phyloP scores from a whole-genome alignment of 2,113 vertebrate genomes.

The cattle (Bos taurus) region DNA sequence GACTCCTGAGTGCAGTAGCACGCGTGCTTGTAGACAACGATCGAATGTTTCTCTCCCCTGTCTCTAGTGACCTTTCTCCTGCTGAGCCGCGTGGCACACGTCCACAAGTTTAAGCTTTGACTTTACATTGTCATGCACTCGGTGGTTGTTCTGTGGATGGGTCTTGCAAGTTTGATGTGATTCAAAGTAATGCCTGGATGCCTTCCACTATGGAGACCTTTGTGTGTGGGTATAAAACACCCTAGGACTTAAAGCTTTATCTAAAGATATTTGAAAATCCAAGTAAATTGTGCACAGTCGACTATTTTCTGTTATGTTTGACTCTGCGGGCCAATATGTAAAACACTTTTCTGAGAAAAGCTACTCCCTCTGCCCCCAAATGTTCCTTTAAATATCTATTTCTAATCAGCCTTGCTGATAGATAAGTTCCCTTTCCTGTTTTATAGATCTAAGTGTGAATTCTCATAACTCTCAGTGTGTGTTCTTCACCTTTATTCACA shows the following conservation, averaged over 20 bases:
- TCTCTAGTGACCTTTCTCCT: background rate
- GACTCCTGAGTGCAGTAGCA: background rate
- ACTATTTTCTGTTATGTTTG: slow-evolving; percentile 27
- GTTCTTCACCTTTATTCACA: background rate
- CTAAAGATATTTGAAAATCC: slow-evolving; percentile 43
- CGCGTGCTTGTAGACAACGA: background rate
- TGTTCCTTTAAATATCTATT: background rate
- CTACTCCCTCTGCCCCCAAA: fast-evolving
- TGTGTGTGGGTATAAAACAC: background rate
- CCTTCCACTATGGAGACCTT: background rate
- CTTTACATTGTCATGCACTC: background rate
- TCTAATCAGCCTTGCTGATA: background rate
- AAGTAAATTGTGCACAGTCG: background rate
- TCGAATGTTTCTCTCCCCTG: background rate
- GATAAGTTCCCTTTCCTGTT: background rate
- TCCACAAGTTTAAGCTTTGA: background rate
- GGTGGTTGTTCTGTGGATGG: background rate
- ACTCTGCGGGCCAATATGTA: background rate
- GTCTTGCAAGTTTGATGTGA: slow-evolving; percentile 31
- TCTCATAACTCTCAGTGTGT: background rate
- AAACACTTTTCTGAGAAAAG: background rate
- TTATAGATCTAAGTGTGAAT: background rate
- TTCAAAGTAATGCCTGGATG: slow-evolving; percentile 8
- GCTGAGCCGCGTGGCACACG: background rate
- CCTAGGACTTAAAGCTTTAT: background rate